Percentiles rank a stretch among this genome's conserved stretches.
Conservation (phyloP, 1,140 invertebrate genomes). For the Trichonephila clavipes region DNA sequence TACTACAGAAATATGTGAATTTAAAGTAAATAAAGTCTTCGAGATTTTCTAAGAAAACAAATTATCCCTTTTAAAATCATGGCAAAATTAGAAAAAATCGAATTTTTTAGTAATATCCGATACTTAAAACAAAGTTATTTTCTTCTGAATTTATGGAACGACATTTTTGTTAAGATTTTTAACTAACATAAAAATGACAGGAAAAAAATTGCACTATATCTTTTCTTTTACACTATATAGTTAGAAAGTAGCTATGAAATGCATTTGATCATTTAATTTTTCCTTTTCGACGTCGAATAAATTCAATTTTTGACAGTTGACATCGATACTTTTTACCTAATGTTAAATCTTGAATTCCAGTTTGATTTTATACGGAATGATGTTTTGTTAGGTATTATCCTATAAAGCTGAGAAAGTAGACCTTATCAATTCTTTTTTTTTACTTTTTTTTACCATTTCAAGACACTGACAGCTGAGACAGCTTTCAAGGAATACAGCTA, state of each 20-base stretch:
- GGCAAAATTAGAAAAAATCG: too few relatives aligned
- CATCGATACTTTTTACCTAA: constrained; percentile 1
- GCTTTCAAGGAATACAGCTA: constrained; percentile 46
- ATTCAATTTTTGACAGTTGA: constrained; percentile 24
- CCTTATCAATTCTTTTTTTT: constrained; percentile 43
- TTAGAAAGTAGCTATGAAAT: neutral
- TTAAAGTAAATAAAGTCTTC: too few relatives aligned
- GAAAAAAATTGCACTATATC: neutral
- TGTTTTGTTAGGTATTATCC: constrained; percentile 54
- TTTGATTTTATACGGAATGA: constrained; percentile 47
- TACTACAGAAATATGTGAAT: too few relatives aligned
- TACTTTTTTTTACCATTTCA: constrained; percentile 27
- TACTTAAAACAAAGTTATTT: too few relatives aligned
- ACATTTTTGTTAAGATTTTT: too few relatives aligned
- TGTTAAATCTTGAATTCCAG: neutral
- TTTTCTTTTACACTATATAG: neutral
- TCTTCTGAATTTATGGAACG: too few relatives aligned
- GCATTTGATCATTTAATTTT: neutral
- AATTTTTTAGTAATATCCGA: too few relatives aligned
- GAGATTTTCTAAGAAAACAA: too few relatives aligned
- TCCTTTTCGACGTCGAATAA: neutral
- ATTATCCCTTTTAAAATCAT: too few relatives aligned
- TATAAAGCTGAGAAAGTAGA: constrained; percentile 13
- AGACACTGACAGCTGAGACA: constrained; percentile 64
- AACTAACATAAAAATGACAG: too few relatives aligned